These are phyloP conservation scores for Anolis apletophallus DNA, from an alignment of 2,797 vertebrate genomes.

Conservation along the genomic window DNA sequence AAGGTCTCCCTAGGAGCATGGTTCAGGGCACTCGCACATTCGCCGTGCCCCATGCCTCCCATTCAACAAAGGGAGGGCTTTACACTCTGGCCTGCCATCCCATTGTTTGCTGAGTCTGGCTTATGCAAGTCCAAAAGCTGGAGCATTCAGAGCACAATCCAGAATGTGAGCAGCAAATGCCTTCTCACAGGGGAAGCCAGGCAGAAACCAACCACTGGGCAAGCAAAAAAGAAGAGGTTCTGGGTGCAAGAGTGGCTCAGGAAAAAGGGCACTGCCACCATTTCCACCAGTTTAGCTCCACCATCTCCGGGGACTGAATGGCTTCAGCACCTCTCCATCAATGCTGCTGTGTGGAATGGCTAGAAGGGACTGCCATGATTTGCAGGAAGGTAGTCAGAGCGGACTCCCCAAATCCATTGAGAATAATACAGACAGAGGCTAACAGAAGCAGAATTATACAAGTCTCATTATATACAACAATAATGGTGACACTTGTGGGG, in stretches of 20 bases:
- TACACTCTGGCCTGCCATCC: background rate
- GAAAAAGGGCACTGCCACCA: too few species aligned
- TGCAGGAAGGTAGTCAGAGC: background rate
- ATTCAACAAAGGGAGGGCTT: background rate
- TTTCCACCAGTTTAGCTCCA: background rate
- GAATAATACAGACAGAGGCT: background rate
- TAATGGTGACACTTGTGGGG: too few species aligned
- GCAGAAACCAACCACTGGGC: background rate
- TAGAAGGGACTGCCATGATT: too few species aligned
- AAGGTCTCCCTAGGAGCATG: background rate
- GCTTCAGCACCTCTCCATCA: background rate
- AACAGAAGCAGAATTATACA: background rate
- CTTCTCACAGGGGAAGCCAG: slow-evolving; percentile 10
- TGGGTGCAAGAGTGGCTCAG: background rate
- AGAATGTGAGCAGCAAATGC: background rate
- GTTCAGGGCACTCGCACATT: background rate
- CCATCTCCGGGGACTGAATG: background rate
- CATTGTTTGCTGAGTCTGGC: slow-evolving; percentile 10
- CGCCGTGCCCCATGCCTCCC: background rate
- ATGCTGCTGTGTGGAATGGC: background rate
- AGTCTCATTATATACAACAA: too few species aligned
- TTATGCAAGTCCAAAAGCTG: slow-evolving; percentile 11
- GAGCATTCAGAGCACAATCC: slow-evolving; percentile 13
- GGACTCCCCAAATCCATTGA: background rate
- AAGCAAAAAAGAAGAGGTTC: background rate